phyloP scores from a whole-genome alignment of 2,113 vertebrate species.

The Talpa occidentalis region DNA sequence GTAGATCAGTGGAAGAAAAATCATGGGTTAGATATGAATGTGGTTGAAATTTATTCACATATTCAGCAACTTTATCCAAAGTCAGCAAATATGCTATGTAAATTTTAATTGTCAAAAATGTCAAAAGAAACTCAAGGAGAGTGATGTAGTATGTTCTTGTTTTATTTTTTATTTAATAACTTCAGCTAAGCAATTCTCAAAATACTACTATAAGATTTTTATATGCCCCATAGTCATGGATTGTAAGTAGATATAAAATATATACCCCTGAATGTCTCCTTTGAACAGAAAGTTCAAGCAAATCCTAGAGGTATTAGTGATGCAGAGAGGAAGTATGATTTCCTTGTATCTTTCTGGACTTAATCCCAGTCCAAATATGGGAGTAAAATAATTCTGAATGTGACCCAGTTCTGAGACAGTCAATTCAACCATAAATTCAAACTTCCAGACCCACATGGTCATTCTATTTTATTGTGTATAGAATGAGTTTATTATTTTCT shows the following conservation, averaged over 20 bases:
- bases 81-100: slow-evolving; percentile 32
- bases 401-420: not conserved
- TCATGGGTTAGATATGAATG: not conserved
- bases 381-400: not conserved
- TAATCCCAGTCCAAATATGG: not conserved
- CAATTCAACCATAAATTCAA: not conserved
- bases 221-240: not conserved
- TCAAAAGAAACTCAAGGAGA: not conserved
- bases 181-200: slow-evolving; percentile 15
- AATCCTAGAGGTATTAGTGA: not conserved
- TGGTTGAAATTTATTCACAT: slow-evolving; percentile 30
- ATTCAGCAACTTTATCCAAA: slow-evolving; percentile 29
- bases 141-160: not conserved
- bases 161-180: slow-evolving; percentile 26
- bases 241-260: not conserved
- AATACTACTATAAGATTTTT: slow-evolving; percentile 42
- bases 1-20: not conserved
- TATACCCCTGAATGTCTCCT: not conserved
- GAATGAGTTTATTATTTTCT: slow-evolving; percentile 39
- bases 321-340: not conserved
- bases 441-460: not conserved
- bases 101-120: slow-evolving; percentile 26
- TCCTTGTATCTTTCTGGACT: not conserved
- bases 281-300: slow-evolving; percentile 30
- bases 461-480: not conserved